Evolutionary conservation across 2,797 vertebrate species (phyloP), one percentile per base, ranked within the genome.

Genomic region (Sus cebifrons): DNA sequence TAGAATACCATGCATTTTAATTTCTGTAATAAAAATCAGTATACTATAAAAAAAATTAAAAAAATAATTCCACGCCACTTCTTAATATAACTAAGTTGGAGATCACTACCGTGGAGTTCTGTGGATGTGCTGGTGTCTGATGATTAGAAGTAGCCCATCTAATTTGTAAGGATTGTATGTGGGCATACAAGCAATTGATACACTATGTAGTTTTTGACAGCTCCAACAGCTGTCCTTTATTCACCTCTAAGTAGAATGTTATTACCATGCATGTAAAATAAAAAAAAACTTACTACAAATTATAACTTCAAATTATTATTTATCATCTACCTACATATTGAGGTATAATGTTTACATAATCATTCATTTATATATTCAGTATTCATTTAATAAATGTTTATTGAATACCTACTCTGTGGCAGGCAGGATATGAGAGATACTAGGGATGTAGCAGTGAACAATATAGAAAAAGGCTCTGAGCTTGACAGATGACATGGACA

Each of bases 21-120:
- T 94, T 95, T 87, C 49, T 93, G 21, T 79, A 71, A 85, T 94
- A 75, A 92, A 91, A 86, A 65, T 86, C 9, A 64, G 29, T 89
- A 56, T 40, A n/a, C 3, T 16, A 14, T 92, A 40, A 94, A 49
- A 82, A 60, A 70, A 70, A 8, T 25, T 44, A 52, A 15, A 70
- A 64, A 93, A 44, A 32, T 70, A 79, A n/a, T 65, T 65, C 2
- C 2, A 17, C 82, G n/a, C 16, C n/a, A 49, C 44, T 95, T n/a
- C 49, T 94, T n/a, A 25, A 32, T 81, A 56, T 49, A 54, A 70
- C 21, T 58, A 70, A 12, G 1, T 64, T 73, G 32, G 32, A 78
- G 84, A 92, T 90, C 82, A 54, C 58, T 27, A 23, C n/a, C 14
- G 0, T 10, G 56, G 15, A 67, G 20, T 87, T 95, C 68, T 83